Conservation (phyloP, 35 echinoderm and acorn worm species). For the Strongylocentrotus purpuratus region DNA sequence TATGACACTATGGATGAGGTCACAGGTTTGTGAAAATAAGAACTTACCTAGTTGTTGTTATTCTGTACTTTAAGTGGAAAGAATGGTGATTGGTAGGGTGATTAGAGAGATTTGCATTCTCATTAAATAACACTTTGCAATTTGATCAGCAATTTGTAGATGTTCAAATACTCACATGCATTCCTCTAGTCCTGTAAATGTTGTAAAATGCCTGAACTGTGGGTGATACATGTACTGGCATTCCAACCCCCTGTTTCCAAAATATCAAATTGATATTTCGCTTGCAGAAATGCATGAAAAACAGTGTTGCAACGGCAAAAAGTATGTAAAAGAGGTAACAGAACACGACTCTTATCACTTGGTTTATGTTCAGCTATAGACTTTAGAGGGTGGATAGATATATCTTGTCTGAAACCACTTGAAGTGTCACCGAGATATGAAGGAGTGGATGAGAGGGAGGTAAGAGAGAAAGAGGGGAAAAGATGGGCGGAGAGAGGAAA, state of each 20-base stretch:
- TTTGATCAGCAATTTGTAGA: background rate
- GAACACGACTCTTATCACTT: background rate
- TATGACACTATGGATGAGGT: too few species aligned
- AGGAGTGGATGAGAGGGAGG: constrained; percentile 39
- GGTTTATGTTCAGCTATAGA: constrained; percentile 31
- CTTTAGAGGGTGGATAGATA: constrained; percentile 16
- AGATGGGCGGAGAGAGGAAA: constrained; percentile 29
- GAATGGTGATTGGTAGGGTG: background rate
- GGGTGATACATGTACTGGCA: background rate
- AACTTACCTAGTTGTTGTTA: background rate
- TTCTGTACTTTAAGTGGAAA: background rate
- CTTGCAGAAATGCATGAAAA: constrained; percentile 11
- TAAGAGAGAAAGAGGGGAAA: background rate
- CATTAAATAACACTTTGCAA: background rate
- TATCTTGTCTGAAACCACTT: constrained; percentile 46
- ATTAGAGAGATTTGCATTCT: background rate
- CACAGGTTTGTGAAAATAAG: background rate
- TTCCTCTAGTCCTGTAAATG: background rate
- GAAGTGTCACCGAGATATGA: constrained; percentile 40
- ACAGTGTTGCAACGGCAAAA: background rate
- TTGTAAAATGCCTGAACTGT: background rate
- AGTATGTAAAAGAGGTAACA: constrained; percentile 29
- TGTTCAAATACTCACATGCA: background rate
- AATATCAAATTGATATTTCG: background rate
- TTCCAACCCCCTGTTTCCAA: background rate